These are phyloP conservation scores for Mirza zaza DNA, from an alignment of 2,113 vertebrate genomes.

Conservation along the genomic window DNA sequence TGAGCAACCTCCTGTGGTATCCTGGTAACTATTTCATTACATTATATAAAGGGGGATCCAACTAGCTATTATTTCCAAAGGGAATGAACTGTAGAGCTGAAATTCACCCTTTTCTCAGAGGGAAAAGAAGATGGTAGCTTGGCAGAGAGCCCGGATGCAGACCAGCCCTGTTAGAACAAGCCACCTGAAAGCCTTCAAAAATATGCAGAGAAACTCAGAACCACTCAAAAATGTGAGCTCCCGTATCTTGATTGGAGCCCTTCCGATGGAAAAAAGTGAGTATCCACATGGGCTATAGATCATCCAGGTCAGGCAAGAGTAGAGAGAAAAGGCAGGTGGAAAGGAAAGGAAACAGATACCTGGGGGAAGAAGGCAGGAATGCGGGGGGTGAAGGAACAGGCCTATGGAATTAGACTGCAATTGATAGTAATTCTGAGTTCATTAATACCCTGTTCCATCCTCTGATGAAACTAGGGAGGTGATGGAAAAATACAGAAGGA, in stretches of 20 bases:
- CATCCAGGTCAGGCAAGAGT: neutral
- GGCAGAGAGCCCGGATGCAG: slow-evolving; percentile 54
- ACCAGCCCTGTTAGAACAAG: neutral
- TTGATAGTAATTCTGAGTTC: neutral
- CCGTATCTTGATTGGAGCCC: neutral
- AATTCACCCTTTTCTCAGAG: slow-evolving; percentile 28
- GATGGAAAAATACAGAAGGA: neutral
- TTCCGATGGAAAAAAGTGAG: slow-evolving; percentile 58
- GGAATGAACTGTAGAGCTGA: neutral
- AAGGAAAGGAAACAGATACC: neutral
- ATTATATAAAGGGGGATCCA: neutral
- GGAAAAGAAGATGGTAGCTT: slow-evolving; percentile 54
- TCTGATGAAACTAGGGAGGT: neutral
- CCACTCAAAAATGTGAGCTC: neutral
- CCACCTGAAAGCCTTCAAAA: slow-evolving; percentile 48
- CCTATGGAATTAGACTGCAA: neutral
- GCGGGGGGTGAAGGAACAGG: neutral
- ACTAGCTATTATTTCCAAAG: neutral
- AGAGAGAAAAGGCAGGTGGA: neutral
- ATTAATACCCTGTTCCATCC: neutral
- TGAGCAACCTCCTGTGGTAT: neutral
- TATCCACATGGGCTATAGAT: neutral
- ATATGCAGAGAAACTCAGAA: slow-evolving; percentile 55
- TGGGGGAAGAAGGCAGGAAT: neutral
- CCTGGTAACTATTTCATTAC: neutral